phyloP scores from a whole-genome alignment of 2,797 vertebrate species.

The Notolepis coatsorum region DNA sequence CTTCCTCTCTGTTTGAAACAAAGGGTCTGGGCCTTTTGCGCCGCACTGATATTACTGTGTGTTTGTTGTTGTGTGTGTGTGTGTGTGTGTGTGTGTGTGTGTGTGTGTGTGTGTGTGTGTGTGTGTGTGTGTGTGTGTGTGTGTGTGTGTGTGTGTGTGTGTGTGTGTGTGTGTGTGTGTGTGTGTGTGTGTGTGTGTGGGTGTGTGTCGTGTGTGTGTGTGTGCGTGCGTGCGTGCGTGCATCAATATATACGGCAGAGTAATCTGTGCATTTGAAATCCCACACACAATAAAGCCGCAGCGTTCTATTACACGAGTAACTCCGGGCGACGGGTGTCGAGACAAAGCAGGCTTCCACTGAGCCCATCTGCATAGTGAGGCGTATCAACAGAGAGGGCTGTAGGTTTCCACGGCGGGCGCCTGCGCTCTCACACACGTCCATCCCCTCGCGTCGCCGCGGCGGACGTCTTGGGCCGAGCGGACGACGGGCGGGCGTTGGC shows the following conservation, averaged over 20 bases:
- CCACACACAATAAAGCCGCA: constrained; percentile 17
- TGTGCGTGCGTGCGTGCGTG: neutral
- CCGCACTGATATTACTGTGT: neutral
- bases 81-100: neutral
- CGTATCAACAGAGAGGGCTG: too few species aligned
- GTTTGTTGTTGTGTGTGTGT: constrained; percentile 7
- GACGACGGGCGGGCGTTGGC: too few species aligned
- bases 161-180: neutral
- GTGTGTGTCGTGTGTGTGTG: neutral
- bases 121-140: constrained; percentile 22
- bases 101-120: constrained; percentile 9
- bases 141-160: neutral
- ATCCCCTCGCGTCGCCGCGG: too few species aligned
- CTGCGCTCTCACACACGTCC: too few species aligned
- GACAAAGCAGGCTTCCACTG: too few species aligned
- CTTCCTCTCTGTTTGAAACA: constrained; percentile 14
- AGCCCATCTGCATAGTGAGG: too few species aligned
- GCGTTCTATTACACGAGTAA: constrained; percentile 21
- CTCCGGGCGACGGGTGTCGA: too few species aligned
- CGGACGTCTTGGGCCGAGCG: too few species aligned
- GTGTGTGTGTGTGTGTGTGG: neutral
- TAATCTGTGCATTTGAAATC: constrained; percentile 28
- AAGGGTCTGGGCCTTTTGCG: neutral
- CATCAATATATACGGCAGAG: neutral
- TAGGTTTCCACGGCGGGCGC: too few species aligned